Percentiles rank a stretch among this genome's conserved stretches.
These are phyloP conservation scores for Lasioglossum oenotherae DNA, from an alignment of 2,888 invertebrate species.

Conservation along the genomic window DNA sequence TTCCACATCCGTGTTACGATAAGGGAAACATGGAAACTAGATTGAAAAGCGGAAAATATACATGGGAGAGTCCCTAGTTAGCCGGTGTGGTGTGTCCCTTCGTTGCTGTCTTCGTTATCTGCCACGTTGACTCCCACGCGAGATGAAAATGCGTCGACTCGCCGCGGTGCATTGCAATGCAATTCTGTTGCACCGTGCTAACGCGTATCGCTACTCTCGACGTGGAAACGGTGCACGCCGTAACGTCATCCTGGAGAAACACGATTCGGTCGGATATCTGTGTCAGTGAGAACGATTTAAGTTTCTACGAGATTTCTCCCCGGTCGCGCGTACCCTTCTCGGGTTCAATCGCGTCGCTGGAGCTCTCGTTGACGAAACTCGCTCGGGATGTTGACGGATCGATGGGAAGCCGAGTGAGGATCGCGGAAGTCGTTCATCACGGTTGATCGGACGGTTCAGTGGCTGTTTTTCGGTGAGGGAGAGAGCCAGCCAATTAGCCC, in stretches of 20 bases:
- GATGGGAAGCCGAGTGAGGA: not conserved
- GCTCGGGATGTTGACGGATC: not conserved
- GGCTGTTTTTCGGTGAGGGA: not conserved
- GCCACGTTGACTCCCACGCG: not conserved
- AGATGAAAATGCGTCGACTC: not conserved
- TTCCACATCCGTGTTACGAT: not conserved
- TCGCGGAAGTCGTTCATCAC: constrained; percentile 9
- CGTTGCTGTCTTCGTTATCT: not conserved
- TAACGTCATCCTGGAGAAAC: constrained; percentile 36
- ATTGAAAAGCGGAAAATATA: constrained; percentile 11
- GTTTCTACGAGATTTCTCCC: constrained; percentile 57
- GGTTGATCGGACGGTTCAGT: not conserved
- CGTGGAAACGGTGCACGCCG: not conserved
- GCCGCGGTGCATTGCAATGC: not conserved
- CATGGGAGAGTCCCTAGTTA: not conserved
- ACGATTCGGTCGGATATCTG: constrained; percentile 46
- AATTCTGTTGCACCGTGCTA: not conserved
- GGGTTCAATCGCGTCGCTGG: not conserved
- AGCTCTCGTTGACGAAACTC: not conserved
- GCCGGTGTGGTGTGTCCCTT: not conserved
- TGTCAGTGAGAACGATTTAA: constrained; percentile 57
- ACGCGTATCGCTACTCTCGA: not conserved
- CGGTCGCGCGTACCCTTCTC: constrained; percentile 7
- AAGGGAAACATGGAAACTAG: not conserved
- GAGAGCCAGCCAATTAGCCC: not conserved